Evolutionary conservation across 2,888 invertebrate species (phyloP).

Genomic region (Muscina levida): DNA sequence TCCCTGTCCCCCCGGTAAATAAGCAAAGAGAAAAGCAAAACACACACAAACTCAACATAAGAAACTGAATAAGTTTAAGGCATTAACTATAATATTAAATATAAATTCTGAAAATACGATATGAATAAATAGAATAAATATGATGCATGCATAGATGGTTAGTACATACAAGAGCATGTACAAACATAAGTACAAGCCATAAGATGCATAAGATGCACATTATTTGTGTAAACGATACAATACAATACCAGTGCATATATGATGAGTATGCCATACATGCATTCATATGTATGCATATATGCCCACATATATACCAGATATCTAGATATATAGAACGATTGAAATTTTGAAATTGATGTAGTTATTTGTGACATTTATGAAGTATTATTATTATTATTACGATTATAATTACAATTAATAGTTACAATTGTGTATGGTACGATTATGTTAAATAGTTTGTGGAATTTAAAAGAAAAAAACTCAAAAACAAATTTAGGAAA

Average conservation of each 20-base stretch:
- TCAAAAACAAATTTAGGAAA: constrained; percentile 15
- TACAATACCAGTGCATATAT: background rate
- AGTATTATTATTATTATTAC: too few species aligned
- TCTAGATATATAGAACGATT: background rate
- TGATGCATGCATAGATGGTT: too few species aligned
- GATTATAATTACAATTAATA: too few species aligned
- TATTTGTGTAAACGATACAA: constrained; percentile 45
- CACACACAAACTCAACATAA: background rate
- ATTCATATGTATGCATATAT: constrained; percentile 11
- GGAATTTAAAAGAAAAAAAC: constrained; percentile 42
- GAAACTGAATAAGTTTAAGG: constrained; percentile 23
- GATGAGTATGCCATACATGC: too few species aligned
- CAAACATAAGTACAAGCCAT: too few species aligned
- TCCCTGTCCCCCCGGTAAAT: background rate
- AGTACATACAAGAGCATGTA: too few species aligned
- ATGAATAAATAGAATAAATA: too few species aligned
- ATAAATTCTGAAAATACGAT: background rate
- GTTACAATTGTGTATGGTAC: too few species aligned
- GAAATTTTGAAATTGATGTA: constrained; percentile 8
- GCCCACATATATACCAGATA: background rate
- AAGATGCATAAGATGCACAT: constrained; percentile 57
- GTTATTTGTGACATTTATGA: too few species aligned
- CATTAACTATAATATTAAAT: constrained; percentile 34
- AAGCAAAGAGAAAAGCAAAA: too few species aligned
- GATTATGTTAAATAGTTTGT: constrained; percentile 34